phyloP scores from a whole-genome alignment of 2,113 vertebrate genomes.

The Syngnathoides biaculeatus region DNA sequence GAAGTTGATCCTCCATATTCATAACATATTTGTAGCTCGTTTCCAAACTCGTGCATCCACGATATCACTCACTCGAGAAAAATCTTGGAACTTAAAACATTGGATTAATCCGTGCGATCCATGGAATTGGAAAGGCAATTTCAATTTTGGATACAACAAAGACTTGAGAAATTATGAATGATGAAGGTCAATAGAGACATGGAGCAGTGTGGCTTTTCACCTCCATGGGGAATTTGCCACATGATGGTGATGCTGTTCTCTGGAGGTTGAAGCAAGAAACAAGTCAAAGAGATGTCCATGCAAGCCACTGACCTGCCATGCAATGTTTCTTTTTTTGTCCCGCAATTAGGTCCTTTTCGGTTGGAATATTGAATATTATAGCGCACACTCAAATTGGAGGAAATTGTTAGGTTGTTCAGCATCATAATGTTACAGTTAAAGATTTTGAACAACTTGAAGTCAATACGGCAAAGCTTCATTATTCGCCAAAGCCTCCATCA shows the following conservation, averaged over 20 bases:
- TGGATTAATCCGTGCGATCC: neutral
- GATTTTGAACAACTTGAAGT: neutral
- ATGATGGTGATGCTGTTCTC: slow-evolving; percentile 33
- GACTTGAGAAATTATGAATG: slow-evolving; percentile 39
- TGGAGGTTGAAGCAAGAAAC: slow-evolving; percentile 13
- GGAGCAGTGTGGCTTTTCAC: slow-evolving; percentile 50
- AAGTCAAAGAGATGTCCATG: neutral
- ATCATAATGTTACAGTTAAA: no score
- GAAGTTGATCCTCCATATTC: no score
- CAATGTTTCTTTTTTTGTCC: neutral
- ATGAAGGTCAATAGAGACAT: slow-evolving; percentile 50
- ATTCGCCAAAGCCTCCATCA: neutral
- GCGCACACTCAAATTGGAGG: slow-evolving; percentile 1
- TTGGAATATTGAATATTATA: slow-evolving; percentile 1
- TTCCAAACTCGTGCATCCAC: neutral
- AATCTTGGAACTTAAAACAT: neutral
- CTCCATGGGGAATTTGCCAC: slow-evolving; percentile 67
- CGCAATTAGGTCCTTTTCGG: neutral
- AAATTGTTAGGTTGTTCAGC: neutral
- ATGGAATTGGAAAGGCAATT: neutral
- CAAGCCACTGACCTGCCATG: neutral
- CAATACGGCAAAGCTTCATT: neutral
- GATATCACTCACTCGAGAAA: neutral
- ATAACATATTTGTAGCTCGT: neutral
- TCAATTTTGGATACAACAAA: slow-evolving; percentile 26